Evolutionary conservation across 2,797 vertebrate genomes (phyloP), one percentile per base, ranked within the genome.

Genomic region (Myoxocephalus aenaeus): DNA sequence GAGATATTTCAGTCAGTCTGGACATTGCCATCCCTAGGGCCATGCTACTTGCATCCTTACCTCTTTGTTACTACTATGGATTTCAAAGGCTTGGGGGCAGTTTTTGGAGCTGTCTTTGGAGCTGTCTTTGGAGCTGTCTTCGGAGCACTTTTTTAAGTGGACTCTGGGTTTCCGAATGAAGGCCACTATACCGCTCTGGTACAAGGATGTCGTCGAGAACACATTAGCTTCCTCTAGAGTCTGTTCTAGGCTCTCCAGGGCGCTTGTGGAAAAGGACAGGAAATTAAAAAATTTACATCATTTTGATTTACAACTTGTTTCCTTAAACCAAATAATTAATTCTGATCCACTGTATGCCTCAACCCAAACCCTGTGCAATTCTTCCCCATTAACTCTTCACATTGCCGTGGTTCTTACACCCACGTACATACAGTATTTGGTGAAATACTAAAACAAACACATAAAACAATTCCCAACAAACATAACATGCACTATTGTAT

Each of bases 1-100:
- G 2, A 48, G 25, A n/a, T n/a, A 32, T 13, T 53, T 38, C 46
- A 53, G 40, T 64, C 5, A 53, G n/a, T 63, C 22, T 42, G 17
- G 25, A 11, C 42, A 59, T 61, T 27, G 15, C 18, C 32, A 38
- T 22, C 5, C 5, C 11, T 15, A 8, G 2, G 14, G 50, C n/a
- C 7, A 36, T 11, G 25, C 17, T 38, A 54, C 50, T 32, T 34
- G 13, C 11, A 13, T 40, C 1, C 80, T 77, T 81, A 92, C 92
- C 81, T 53, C 0, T 2, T 4, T 59, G 0, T 81, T 27, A 79
- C 1, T 86, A 32, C 81, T 86, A 61, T 22, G 65, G 54, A 93
- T 4, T 32, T 3, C 32, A 32, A 32, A n/a, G n/a, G n/a, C n/a
- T n/a, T n/a, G n/a, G n/a, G n/a, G n/a, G n/a, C n/a, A n/a, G n/a